Conservation (phyloP, 2,797 vertebrate species). For the Morus bassanus region DNA sequence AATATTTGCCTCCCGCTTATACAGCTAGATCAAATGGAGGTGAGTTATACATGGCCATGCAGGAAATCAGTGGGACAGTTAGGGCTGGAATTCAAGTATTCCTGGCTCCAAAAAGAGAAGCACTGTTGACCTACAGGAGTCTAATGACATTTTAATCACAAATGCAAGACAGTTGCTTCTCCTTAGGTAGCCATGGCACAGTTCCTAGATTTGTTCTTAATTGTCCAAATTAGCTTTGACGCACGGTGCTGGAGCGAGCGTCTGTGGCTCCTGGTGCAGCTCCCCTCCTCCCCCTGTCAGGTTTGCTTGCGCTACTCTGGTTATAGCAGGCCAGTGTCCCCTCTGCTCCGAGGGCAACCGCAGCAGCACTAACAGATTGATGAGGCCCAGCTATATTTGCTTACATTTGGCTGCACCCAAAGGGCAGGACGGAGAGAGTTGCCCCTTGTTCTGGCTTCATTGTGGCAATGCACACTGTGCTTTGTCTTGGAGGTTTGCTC, state of each 20-base stretch:
- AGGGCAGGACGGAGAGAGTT: neutral
- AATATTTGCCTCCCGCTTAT: neutral
- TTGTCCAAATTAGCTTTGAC: neutral
- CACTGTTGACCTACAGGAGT: constrained; percentile 3
- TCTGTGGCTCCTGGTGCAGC: neutral
- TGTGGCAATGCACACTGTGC: neutral
- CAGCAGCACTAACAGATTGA: neutral
- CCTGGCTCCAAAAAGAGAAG: neutral
- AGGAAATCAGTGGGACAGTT: neutral
- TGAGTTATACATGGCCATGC: neutral
- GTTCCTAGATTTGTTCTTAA: constrained; percentile 10
- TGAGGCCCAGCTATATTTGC: neutral
- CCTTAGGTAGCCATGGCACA: constrained; percentile 20
- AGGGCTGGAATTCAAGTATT: neutral
- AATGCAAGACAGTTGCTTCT: constrained; percentile 29
- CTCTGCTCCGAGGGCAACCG: neutral
- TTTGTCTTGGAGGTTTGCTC: neutral
- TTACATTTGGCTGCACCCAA: neutral
- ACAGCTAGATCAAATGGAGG: neutral
- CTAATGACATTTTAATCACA: constrained; percentile 42
- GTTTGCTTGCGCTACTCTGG: neutral
- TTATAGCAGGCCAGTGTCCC: neutral
- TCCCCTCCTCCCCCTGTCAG: neutral
- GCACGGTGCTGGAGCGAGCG: neutral
- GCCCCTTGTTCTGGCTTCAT: neutral